A percentile compares a stretch with the other conserved stretches of the same genome.
These are phyloP conservation scores for Sycophila sp. DNA, from an alignment of 1,140 invertebrate species.

Conservation along the genomic window DNA sequence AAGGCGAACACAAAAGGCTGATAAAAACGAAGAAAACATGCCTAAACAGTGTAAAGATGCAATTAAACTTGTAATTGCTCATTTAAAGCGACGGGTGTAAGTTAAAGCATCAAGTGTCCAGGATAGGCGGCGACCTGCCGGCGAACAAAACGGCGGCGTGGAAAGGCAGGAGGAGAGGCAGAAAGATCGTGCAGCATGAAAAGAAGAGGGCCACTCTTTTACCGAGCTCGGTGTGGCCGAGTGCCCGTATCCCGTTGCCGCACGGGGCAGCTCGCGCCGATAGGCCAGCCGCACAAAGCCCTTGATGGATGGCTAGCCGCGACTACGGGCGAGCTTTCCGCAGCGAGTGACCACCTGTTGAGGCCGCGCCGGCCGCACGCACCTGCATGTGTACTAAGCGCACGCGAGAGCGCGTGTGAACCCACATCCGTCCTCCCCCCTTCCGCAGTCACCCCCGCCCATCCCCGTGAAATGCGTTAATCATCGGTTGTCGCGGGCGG, in stretches of 20 bases:
- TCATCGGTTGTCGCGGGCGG: slow-evolving; percentile 6
- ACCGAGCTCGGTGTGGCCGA: not conserved
- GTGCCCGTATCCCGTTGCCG: not conserved
- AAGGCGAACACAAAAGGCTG: too few species aligned
- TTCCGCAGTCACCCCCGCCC: not conserved
- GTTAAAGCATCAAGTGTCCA: too few species aligned
- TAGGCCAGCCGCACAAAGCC: slow-evolving; percentile 18
- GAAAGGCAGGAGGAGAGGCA: too few species aligned
- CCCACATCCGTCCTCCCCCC: too few species aligned
- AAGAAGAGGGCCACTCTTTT: not conserved
- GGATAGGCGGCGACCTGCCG: not conserved
- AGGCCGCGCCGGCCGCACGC: not conserved
- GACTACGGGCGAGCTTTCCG: not conserved
- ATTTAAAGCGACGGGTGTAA: too few species aligned
- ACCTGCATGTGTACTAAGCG: slow-evolving; percentile 20
- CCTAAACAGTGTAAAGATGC: too few species aligned
- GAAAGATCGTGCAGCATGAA: too few species aligned
- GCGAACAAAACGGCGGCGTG: too few species aligned
- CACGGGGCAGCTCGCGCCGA: not conserved
- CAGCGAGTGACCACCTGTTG: slow-evolving; percentile 39
- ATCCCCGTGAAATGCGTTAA: not conserved
- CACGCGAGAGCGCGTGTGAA: too few species aligned
- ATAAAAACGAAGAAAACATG: too few species aligned
- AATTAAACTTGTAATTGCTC: too few species aligned
- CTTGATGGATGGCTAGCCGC: slow-evolving; percentile 36